These are phyloP conservation scores for Lysiphlebus fabarum DNA, from an alignment of 1,140 invertebrate genomes.

Conservation along the genomic window DNA sequence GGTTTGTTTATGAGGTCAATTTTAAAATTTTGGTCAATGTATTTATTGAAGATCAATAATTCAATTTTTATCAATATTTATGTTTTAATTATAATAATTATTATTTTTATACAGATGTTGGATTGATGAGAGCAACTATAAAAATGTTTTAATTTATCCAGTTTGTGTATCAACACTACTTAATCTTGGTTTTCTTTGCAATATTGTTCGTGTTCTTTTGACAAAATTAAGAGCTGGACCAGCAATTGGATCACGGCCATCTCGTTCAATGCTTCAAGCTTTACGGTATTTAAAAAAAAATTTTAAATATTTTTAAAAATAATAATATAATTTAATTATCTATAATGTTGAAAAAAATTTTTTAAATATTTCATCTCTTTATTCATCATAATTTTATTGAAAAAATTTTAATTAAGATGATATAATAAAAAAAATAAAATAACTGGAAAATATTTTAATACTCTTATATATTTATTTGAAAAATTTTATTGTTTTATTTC, in stretches of 20 bases:
- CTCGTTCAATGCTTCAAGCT: conserved; percentile 70
- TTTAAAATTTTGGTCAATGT: background rate
- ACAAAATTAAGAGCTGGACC: conserved; percentile 75
- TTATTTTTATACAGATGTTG: conserved; percentile 67
- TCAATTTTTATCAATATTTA: too few relatives aligned
- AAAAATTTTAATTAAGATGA: too few relatives aligned
- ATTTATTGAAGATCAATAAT: too few relatives aligned
- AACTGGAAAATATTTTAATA: too few relatives aligned
- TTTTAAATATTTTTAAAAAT: background rate
- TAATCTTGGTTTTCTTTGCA: conserved; percentile 87
- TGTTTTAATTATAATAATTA: background rate
- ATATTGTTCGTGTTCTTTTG: conserved; percentile 89
- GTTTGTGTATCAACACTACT: conserved; percentile 77
- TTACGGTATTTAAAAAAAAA: conserved; percentile 61
- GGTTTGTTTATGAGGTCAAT: conserved; percentile 5
- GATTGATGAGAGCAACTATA: conserved; percentile 73
- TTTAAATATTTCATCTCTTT: too few relatives aligned
- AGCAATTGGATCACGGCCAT: conserved; percentile 62
- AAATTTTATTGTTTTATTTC: too few relatives aligned
- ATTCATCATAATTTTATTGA: too few relatives aligned
- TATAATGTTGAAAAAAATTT: background rate
- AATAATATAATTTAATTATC: too few relatives aligned
- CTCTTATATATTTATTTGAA: too few relatives aligned
- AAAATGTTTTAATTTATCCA: conserved; percentile 72
- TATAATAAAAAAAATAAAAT: too few relatives aligned